Base-by-base conservation (phyloP, 2,888 invertebrate species). In the Amphipyra berbera region DNA sequence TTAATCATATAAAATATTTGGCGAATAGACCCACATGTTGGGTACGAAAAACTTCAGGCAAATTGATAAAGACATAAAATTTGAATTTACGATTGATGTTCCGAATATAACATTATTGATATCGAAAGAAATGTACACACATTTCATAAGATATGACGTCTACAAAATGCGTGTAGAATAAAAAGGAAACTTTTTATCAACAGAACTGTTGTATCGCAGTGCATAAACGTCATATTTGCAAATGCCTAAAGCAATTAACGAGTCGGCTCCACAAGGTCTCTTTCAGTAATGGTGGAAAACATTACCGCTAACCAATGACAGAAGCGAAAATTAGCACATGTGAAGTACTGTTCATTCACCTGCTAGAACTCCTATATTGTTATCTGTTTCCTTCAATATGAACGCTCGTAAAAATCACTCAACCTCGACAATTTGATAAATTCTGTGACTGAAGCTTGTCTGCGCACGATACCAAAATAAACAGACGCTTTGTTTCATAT, bases 321-420 rank as follows among this genome's bases (percentile, higher is more conserved):
- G 91, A 86, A 83, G 81, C 79, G 73, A 77, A 86, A 91, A 93
- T 93, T 93, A 92, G 84, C 91, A 90, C 88, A 82, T 88, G 76
- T 84, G 82, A 88, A 88, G 86, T 85, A 88, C 75, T 85, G 93
- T 92, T 91, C 92, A 85, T 92, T 93, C 89, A 91, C 89, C 91
- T 79, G 81, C 69, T 27, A 71, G 58, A 73, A 59, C 57, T 73
- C 58, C 73, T 55, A 44, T 60, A 50, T 65, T 63, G 30, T 63
- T 63, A 71, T 76, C 66, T 58, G 41, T 66, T 55, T 67, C 48
- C 44, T 68, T 59, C 33, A 55, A 61, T 61, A 64, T 33, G 44
- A 49, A 60, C 60, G 48, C 46, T 68, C 58, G 57, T 65, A 69
- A 77, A 74, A 70, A 73, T 65, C 67, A 61, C 49, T 66, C 55